Evolutionary conservation across 2,888 invertebrate species (phyloP).

Genomic region (Glaucopsyche alexis): DNA sequence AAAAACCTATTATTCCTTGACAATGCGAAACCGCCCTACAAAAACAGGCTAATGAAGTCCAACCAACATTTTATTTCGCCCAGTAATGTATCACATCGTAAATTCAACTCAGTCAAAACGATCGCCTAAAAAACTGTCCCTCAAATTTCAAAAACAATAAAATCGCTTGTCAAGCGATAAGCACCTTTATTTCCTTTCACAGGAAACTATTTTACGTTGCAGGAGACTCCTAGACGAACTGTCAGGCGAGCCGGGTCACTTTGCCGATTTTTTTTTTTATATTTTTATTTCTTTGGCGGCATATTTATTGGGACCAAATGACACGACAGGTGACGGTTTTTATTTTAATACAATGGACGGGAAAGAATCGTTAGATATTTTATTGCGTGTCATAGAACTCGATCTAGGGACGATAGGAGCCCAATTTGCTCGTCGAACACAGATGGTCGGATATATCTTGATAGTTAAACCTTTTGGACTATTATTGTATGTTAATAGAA

Average conservation of each 20-base stretch:
- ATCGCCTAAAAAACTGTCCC: conserved; percentile 60
- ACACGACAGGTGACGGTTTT: conserved; percentile 77
- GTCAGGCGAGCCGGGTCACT: conserved; percentile 67
- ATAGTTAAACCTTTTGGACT: conserved; percentile 34
- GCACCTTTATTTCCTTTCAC: conserved; percentile 28
- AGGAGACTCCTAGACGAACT: conserved; percentile 45
- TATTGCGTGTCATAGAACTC: conserved; percentile 67
- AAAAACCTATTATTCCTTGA: conserved; percentile 57
- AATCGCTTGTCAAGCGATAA: conserved; percentile 36
- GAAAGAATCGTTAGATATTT: conserved; percentile 74
- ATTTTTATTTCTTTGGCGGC: conserved; percentile 73
- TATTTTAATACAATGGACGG: conserved; percentile 48
- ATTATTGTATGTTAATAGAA: conserved; percentile 3
- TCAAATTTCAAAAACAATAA: conserved; percentile 45
- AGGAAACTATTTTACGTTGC: conserved; percentile 37
- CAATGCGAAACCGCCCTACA: conserved; percentile 56
- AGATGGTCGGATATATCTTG: conserved; percentile 45
- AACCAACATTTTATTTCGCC: conserved; percentile 67
- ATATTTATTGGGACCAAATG: conserved; percentile 76
- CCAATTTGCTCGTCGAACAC: conserved; percentile 68
- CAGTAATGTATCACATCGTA: conserved; percentile 74
- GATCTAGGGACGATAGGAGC: conserved; percentile 53
- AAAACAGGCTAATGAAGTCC: conserved; percentile 73
- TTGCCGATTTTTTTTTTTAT: conserved; percentile 63
- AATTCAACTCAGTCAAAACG: conserved; percentile 77